Percentiles rank a stretch among this genome's conserved stretches.
Conservation (phyloP, 2,888 invertebrate genomes). For the Sesia bembeciformis region DNA sequence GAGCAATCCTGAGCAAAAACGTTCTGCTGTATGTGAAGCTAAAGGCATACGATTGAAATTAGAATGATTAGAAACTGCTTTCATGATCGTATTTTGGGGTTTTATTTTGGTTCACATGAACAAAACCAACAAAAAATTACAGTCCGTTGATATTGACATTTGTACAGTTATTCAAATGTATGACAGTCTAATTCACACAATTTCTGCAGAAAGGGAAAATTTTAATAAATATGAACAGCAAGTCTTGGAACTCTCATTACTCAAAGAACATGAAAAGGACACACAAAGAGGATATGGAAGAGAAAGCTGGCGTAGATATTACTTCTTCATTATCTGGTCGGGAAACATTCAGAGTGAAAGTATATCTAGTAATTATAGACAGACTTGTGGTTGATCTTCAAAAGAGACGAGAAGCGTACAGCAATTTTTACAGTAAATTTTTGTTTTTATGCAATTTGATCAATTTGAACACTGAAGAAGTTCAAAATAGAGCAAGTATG, state of each 20-base stretch:
- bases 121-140: slow-evolving; percentile 2
- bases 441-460: background rate
- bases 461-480: background rate
- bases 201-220: slow-evolving; percentile 1
- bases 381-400: background rate
- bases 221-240: slow-evolving; percentile 2
- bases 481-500: background rate
- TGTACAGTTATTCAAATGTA: background rate
- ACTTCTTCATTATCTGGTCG: slow-evolving; percentile 2
- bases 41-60: background rate
- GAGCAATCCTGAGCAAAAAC: slow-evolving; percentile 4
- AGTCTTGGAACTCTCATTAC: slow-evolving; percentile 3
- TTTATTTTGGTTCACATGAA: slow-evolving; percentile 4
- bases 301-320: slow-evolving; percentile 2
- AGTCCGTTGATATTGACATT: background rate
- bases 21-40: slow-evolving; percentile 4
- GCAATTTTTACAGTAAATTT: background rate
- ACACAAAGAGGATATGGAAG: background rate
- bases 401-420: background rate
- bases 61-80: background rate
- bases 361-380: background rate
- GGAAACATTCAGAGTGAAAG: background rate
- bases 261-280: slow-evolving; percentile 1
- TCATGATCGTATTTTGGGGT: slow-evolving; percentile 1
- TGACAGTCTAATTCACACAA: background rate